These are phyloP conservation scores for Echinops telfairi DNA, from an alignment of 2,113 vertebrate genomes.

Conservation along the genomic window DNA sequence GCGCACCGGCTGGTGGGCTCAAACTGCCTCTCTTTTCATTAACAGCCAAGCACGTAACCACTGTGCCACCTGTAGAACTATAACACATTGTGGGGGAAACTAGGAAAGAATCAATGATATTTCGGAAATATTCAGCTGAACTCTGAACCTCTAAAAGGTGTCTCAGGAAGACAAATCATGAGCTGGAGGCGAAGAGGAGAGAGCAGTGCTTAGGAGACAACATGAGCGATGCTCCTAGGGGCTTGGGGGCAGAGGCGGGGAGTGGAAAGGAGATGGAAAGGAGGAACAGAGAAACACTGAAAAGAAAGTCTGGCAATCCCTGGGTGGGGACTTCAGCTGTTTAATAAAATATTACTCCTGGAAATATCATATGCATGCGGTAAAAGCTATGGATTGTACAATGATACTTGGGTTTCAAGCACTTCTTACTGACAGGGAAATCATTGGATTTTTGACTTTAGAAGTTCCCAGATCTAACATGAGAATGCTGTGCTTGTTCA, in stretches of 20 bases:
- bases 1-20: not conserved
- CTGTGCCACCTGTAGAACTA: not conserved
- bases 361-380: not conserved
- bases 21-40: not conserved
- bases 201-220: no score
- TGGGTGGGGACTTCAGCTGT: not conserved
- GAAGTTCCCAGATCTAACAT: not conserved
- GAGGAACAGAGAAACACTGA: not conserved
- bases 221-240: not conserved
- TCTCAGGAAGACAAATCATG: not conserved
- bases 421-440: constrained; percentile 18
- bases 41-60: not conserved
- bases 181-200: not conserved
- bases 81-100: not conserved
- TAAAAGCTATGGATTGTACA: not conserved
- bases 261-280: not conserved
- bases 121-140: not conserved
- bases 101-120: not conserved
- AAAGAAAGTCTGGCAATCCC: not conserved
- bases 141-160: not conserved
- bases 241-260: not conserved
- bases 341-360: not conserved
- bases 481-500: not conserved
- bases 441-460: not conserved
- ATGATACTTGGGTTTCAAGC: not conserved